Evolutionary conservation across 2,797 vertebrate genomes (phyloP), one percentile per base, ranked within the genome.

Genomic region (Phylloscopus collybita): DNA sequence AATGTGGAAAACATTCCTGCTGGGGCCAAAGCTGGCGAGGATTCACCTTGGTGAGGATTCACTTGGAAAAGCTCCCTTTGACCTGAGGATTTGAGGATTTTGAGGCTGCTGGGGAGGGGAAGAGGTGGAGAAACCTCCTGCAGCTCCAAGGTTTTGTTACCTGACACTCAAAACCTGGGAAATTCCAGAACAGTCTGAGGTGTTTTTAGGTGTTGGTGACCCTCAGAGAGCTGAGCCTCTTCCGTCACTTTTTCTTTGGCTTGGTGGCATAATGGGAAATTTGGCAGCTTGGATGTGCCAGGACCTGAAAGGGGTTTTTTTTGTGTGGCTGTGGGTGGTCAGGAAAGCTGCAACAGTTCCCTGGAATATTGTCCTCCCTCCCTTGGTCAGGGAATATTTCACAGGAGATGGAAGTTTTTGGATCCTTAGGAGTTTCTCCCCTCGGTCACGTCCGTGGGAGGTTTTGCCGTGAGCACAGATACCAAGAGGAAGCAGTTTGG

Each of bases 131-230:
- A 17, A 50, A 16, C 60, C 76, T 62, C 29, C 14, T 23, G 30
- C 65, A 34, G 49, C 22, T 34, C 23, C 69, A 26, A 20, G 13
- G 13, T 79, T 50, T 21, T 16, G 22, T 20, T 25, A 5, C 21
- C 50, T 19, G 16, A 7, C 25, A 1, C 47, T 69, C n/a, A 23
- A 15, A 27, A 1, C 19, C 0, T 2, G 10, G 22, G 36, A 8
- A 29, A 13, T 21, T 60, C 27, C 12, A 1, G 57, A 13, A 18
- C 4, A 22, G 4, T 54, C 57, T 5, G 15, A n/a, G n/a, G n/a
- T 4, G 9, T 2, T 53, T 53, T 26, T 0, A 17, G 45, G 4
- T 53, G 45, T 18, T 36, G n/a, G 21, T 73, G 23, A 8, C 40
- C 16, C 30, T 25, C 54, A 3, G 50, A 32, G 56, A 69, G 16